Evolutionary conservation across 2,797 vertebrate species (phyloP).

Genomic region (Sebastes hubbsi): DNA sequence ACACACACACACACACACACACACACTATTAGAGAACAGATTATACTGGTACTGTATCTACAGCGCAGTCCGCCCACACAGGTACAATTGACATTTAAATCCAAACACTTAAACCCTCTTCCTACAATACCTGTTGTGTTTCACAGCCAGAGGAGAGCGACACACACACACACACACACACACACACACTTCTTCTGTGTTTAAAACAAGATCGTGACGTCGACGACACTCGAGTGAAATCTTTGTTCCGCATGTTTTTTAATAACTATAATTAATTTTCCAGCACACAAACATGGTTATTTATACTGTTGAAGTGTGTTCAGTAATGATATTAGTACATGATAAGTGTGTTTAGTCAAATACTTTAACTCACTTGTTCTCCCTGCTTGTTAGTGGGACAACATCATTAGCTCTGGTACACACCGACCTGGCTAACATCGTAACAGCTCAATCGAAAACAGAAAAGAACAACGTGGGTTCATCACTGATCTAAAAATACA

Average conservation of each 20-base stretch:
- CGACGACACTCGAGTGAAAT: background rate
- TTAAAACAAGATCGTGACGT: background rate
- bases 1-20: slow-evolving; percentile 1
- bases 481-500: slow-evolving; percentile 43
- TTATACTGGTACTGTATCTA: slow-evolving; percentile 9
- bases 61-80: slow-evolving; percentile 58
- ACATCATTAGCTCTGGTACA: background rate
- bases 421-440: background rate
- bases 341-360: background rate
- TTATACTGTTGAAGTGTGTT: background rate
- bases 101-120: slow-evolving; percentile 61
- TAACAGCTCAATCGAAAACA: slow-evolving; percentile 16
- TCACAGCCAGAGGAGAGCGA: background rate
- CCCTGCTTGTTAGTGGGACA: background rate
- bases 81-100: slow-evolving; percentile 62
- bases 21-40: slow-evolving; percentile 5
- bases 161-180: slow-evolving; percentile 2
- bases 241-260: background rate
- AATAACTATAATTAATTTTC: background rate
- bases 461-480: slow-evolving; percentile 8
- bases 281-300: background rate
- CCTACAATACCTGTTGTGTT: slow-evolving; percentile 42
- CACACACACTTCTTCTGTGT: background rate
- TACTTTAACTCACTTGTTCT: background rate
- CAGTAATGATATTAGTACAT: background rate